Evolutionary conservation across 1,140 invertebrate species (phyloP), one percentile per base, ranked within the genome.

Genomic region (Drosophila fuyamai): DNA sequence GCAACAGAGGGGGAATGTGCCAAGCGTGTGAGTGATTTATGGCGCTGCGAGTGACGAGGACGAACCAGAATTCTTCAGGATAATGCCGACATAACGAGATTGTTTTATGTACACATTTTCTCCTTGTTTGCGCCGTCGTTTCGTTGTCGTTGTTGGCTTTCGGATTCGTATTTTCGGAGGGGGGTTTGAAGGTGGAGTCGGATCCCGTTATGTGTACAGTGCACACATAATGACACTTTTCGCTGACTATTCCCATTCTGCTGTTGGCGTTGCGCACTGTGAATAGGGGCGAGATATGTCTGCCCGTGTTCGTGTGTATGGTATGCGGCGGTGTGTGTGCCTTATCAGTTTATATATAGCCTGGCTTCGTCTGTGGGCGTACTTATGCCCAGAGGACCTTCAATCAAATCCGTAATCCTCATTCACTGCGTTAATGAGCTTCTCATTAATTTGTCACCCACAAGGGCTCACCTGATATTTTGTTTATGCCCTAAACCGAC

Each of bases 21-120:
- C 88, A 88, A 84, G 88, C 83, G 89, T 80, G 84, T 91, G 84
- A 91, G 89, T 91, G 89, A 91, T 91, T 91, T 91, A 91, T 91
- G 79, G 89, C 81, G 70, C 75, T 65, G 70, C 89, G 72, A 91
- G 76, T 91, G 89, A 91, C 89, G 89, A 91, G 89, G 76, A 91
- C 89, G 89, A 91, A 91, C 89, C 76, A 91, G 81, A 89, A 91
- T 91, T 91, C 89, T 91, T 91, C 88, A 91, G 89, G 84, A 91
- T 88, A 91, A 91, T 91, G 84, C 81, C 80, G 89, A 84, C 88
- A 91, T 91, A 91, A 91, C 83, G 89, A 91, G 89, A 91, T 91
- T 91, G 88, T 91, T 91, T 88, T 91, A 84, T 90, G 88, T 90
- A 86, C 74, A 86, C 79, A 78, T 90, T 88, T 77, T 90, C 76